These are phyloP conservation scores for Scalopus aquaticus DNA, from an alignment of 2,113 vertebrate species.

Conservation along the genomic window DNA sequence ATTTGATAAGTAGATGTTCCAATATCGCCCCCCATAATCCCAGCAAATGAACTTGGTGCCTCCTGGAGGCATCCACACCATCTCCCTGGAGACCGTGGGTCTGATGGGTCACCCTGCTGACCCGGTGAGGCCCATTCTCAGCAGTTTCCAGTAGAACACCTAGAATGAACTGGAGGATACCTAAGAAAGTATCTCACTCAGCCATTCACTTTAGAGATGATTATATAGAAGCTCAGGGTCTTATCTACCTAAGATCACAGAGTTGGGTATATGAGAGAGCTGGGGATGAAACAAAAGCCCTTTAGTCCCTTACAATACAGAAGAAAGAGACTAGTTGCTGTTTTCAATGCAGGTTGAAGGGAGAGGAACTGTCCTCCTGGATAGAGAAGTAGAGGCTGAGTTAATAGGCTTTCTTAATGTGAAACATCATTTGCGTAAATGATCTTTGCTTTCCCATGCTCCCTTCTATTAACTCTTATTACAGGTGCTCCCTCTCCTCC, in stretches of 20 bases:
- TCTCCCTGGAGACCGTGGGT: background rate
- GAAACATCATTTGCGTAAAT: background rate
- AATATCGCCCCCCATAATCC: background rate
- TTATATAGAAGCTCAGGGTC: background rate
- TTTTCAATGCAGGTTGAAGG: background rate
- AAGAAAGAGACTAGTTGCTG: background rate
- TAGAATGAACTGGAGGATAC: too few species aligned
- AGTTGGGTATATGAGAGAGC: background rate
- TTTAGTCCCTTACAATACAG: background rate
- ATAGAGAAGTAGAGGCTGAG: background rate
- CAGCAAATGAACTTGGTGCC: rapidly evolving
- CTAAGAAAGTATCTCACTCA: background rate
- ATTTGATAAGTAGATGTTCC: background rate
- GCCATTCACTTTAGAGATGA: background rate
- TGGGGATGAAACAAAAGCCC: background rate
- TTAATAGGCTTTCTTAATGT: background rate
- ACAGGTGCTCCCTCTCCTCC: background rate
- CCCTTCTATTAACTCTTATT: background rate
- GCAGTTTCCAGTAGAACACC: background rate
- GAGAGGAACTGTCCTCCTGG: background rate
- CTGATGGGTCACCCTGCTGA: rapidly evolving
- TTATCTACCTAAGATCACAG: too few species aligned
- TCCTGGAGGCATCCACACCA: too few species aligned
- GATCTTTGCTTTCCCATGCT: background rate
- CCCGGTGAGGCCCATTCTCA: rapidly evolving